Conservation (phyloP, 1,140 invertebrate genomes). For the Zaprionus vittiger region DNA sequence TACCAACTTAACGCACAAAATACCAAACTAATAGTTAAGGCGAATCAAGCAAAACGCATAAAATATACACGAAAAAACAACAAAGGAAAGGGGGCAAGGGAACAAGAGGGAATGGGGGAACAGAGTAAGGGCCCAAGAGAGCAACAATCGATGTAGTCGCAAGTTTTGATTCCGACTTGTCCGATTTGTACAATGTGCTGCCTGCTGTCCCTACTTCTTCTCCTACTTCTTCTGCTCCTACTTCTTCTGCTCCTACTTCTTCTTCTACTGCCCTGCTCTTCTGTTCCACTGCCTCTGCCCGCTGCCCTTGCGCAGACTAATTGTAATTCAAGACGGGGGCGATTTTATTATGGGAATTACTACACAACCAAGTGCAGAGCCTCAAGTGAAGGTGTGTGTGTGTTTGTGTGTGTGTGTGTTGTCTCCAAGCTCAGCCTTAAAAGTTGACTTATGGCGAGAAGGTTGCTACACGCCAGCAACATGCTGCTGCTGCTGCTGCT, state of each 20-base stretch:
- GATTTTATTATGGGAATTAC: conserved; percentile 84
- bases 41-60: conserved; percentile 46
- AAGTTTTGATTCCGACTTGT: conserved; percentile 6
- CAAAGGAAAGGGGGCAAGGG: not conserved
- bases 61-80: conserved; percentile 14
- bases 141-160: conserved; percentile 36
- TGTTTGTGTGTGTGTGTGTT: conserved; percentile 24
- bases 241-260: not conserved
- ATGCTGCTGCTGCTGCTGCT: conserved; percentile 54
- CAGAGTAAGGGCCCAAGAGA: conserved; percentile 27
- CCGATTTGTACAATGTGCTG: not conserved
- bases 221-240: not conserved
- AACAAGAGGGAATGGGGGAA: conserved; percentile 13
- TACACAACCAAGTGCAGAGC: conserved; percentile 56
- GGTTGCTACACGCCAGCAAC: conserved; percentile 67
- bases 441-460: conserved; percentile 76
- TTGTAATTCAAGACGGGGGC: conserved; percentile 84
- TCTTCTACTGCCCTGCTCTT: not conserved
- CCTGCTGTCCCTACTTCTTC: not conserved
- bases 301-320: conserved; percentile 76
- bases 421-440: conserved; percentile 51
- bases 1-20: conserved; percentile 84
- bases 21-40: conserved; percentile 83
- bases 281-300: not conserved
- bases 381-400: conserved; percentile 49